Conservation (phyloP, 2,113 vertebrate species). For the Podarcis cretensis region DNA sequence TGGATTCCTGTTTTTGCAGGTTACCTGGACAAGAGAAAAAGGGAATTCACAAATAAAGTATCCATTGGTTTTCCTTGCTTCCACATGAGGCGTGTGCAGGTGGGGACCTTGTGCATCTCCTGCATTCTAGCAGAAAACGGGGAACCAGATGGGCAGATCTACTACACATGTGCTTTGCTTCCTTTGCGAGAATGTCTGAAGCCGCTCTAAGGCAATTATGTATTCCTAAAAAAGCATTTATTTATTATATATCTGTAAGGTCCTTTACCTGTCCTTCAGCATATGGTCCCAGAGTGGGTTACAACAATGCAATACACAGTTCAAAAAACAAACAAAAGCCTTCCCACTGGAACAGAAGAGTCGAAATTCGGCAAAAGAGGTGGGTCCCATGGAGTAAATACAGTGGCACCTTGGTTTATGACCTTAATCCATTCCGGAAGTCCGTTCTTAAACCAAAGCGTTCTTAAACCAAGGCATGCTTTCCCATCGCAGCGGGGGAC, state of each 20-base stretch:
- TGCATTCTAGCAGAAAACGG: background rate
- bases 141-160: background rate
- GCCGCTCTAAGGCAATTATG: background rate
- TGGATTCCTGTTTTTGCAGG: background rate
- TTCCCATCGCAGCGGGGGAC: too few relatives aligned
- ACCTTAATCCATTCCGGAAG: too few relatives aligned
- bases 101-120: background rate
- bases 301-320: too few relatives aligned
- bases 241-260: background rate
- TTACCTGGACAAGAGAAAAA: background rate
- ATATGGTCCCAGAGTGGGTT: too few relatives aligned
- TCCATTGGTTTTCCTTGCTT: background rate
- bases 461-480: too few relatives aligned
- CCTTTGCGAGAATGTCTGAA: background rate
- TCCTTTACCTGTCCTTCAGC: too few relatives aligned
- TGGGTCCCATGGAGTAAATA: too few relatives aligned
- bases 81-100: background rate
- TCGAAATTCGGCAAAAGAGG: too few relatives aligned
- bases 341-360: too few relatives aligned
- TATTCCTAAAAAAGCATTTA: background rate
- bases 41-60: background rate
- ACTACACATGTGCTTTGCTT: background rate
- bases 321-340: too few relatives aligned
- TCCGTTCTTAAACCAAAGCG: too few relatives aligned
- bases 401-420: too few relatives aligned